Evolutionary conservation across 30 jellyfish, hydroid and myxozoan genomes (phyloP), one percentile per base, ranked within the genome.

Genomic region (Kudoa iwatai): DNA sequence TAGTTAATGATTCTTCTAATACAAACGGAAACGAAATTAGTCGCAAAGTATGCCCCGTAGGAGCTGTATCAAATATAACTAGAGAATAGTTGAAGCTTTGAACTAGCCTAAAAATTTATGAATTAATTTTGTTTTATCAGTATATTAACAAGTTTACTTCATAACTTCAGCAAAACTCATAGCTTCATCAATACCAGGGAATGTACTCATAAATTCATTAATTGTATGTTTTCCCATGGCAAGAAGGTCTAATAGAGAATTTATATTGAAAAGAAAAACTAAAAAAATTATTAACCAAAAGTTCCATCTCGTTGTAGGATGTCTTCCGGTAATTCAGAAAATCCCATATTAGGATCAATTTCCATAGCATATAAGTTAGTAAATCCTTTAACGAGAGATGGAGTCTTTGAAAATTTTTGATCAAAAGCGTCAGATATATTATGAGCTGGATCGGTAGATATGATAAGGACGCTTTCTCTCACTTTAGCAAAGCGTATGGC

Each of bases 31-130:
- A 59, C 2, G 91, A 68, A 20, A 68, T 50, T 12, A 68, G 55
- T 0, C 91, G 68, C 35, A 68, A 64, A 11, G 91, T 68, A 45
- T 68, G 91, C 3, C 91, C 91, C 18, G 91, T 68, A 16, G 91
- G 91, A 9, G 91, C 91, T n/a, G 91, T 68, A 48, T 68, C 91
- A 47, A 68, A 68, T 3, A 68, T 84, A 30, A 68, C 91, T 4
- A 60, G 74, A 34, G 85, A 59, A 50, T 46, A 68, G 36, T 68
- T 71, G 86, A 68, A 58, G 20, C 83, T 54, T 24, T 63, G 53
- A 14, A 68, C 91, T 52, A 68, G 53, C n/a, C n/a, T n/a, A n/a
- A n/a, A n/a, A n/a, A n/a, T n/a, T n/a, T n/a, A n/a, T n/a, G n/a
- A n/a, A n/a, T n/a, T n/a, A n/a, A n/a, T n/a, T n/a, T n/a, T n/a